Evolutionary conservation across 2,888 invertebrate species (phyloP), one percentile per base, ranked within the genome.

Genomic region (Ligdia adustata): DNA sequence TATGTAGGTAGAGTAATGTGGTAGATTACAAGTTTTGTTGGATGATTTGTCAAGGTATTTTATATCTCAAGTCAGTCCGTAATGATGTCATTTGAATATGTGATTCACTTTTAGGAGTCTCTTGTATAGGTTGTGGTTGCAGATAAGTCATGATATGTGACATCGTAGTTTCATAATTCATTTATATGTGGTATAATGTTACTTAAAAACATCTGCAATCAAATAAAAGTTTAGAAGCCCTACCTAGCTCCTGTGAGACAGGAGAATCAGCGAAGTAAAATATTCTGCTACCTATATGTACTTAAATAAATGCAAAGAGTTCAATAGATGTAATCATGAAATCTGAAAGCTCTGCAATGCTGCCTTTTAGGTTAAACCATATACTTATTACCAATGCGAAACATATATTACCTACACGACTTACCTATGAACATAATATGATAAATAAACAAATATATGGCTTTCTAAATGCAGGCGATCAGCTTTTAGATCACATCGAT

Each of bases 141-240:
- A n/a, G n/a, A n/a, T n/a, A n/a, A 37, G 24, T 24, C 26, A 26
- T 28, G 16, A 16, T 16, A 28, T 4, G 16, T 27, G n/a, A n/a
- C n/a, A n/a, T n/a, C n/a, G n/a, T n/a, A n/a, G n/a, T n/a, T n/a
- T n/a, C n/a, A n/a, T n/a, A n/a, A n/a, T n/a, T n/a, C n/a, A n/a
- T n/a, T n/a, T n/a, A n/a, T n/a, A n/a, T n/a, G n/a, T n/a, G n/a
- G n/a, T n/a, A n/a, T n/a, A n/a, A n/a, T n/a, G n/a, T n/a, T n/a
- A n/a, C 18, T 4, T 20, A 12, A 27, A 9, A 31, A 18, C 38
- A 58, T 58, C 64, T 64, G 64, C 26, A 64, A 64, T 51, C 52
- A 60, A 59, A 62, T 52, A 28, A 54, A 46, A 49, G 43, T 61
- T 57, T 57, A 61, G 55, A 42, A 29, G 47, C 57, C 57, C 60